These are phyloP conservation scores for Cottoperca gobio DNA, from an alignment of 2,797 vertebrate genomes.

Conservation along the genomic window DNA sequence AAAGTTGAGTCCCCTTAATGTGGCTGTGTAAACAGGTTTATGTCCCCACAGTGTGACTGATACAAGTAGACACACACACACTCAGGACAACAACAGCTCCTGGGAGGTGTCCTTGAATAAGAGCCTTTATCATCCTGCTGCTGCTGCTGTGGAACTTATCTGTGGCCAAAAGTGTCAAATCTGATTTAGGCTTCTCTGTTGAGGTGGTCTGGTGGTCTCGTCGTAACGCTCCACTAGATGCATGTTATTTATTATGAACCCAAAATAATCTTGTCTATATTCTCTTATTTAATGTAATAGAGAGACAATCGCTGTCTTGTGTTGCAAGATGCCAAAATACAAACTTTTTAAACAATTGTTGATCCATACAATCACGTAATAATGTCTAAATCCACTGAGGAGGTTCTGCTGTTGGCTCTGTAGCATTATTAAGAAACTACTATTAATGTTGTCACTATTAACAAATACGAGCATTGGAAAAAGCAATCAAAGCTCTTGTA, in stretches of 20 bases:
- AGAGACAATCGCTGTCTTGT: not conserved
- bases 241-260: not conserved
- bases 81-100: not conserved
- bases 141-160: not conserved
- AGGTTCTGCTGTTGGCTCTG: too few relatives aligned
- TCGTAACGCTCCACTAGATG: not conserved
- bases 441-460: too few relatives aligned
- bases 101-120: too few relatives aligned
- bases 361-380: too few relatives aligned
- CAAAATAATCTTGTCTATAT: not conserved
- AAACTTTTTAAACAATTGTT: not conserved
- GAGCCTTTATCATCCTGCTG: not conserved
- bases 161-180: not conserved
- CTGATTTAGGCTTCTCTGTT: conserved; percentile 6
- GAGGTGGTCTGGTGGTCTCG: not conserved
- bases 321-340: not conserved
- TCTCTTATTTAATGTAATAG: not conserved
- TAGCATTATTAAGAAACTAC: too few relatives aligned
- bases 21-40: not conserved
- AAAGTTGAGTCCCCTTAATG: not conserved
- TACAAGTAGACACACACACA: not conserved
- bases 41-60: not conserved
- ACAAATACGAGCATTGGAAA: too few relatives aligned
- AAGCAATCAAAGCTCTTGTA: too few relatives aligned
- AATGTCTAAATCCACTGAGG: too few relatives aligned